Evolutionary conservation across 2,888 invertebrate species (phyloP).

Genomic region (Acrocyrtus sp.): DNA sequence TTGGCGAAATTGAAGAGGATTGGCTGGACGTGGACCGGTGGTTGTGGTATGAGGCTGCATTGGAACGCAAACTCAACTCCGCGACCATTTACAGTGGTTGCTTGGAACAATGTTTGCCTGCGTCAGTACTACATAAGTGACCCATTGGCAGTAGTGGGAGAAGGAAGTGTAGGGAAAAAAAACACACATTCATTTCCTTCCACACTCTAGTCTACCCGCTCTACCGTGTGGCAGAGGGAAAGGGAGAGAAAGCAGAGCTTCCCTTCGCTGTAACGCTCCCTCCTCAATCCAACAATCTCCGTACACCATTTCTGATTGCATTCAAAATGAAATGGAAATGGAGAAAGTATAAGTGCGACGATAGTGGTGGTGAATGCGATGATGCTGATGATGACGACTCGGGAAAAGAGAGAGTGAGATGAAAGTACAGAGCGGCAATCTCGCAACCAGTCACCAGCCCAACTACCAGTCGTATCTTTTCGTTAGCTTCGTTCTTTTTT

Average conservation of each 20-base stretch:
- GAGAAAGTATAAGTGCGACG: slow-evolving; percentile 41
- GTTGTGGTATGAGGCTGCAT: slow-evolving; percentile 42
- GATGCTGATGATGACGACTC: slow-evolving; percentile 38
- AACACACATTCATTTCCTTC: slow-evolving; percentile 26
- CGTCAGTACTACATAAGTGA: slow-evolving; percentile 34
- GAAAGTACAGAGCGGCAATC: slow-evolving; percentile 35
- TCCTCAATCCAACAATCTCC: not conserved
- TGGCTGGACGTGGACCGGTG: slow-evolving; percentile 40
- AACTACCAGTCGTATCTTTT: slow-evolving; percentile 45
- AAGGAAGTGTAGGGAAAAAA: slow-evolving; percentile 6
- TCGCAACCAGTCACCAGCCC: slow-evolving; percentile 41
- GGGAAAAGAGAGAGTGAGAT: slow-evolving; percentile 22
- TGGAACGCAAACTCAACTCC: slow-evolving; percentile 52
- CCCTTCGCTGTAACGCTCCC: not conserved
- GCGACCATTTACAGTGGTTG: slow-evolving; percentile 32
- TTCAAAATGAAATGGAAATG: slow-evolving; percentile 51
- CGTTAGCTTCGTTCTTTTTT: slow-evolving; percentile 49
- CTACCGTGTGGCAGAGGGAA: not conserved
- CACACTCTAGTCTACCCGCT: not conserved
- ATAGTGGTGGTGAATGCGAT: slow-evolving; percentile 7
- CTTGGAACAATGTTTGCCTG: slow-evolving; percentile 22
- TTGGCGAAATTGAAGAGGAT: slow-evolving; percentile 42
- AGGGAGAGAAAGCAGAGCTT: not conserved
- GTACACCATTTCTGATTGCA: slow-evolving; percentile 31
- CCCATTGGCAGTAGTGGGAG: slow-evolving; percentile 40